A percentile compares a stretch with the other conserved stretches of the same genome.
phyloP scores from a whole-genome alignment of 2,888 invertebrate species.

The Unio pictorum region DNA sequence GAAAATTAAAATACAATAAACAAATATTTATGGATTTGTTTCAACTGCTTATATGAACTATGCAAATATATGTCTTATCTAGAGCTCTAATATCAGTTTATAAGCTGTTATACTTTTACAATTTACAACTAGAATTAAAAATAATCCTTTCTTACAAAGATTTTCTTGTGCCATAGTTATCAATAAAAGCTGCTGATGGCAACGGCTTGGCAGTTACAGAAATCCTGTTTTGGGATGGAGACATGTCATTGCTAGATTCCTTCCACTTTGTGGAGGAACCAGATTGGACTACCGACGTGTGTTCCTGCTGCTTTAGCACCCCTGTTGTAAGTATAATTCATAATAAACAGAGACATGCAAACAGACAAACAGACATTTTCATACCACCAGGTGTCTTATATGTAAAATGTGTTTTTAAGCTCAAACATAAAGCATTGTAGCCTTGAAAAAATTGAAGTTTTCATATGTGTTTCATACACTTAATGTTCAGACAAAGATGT shows the following conservation, averaged over 20 bases:
- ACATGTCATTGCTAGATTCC: neutral
- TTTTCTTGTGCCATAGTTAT: conserved; percentile 3
- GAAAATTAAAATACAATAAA: no score
- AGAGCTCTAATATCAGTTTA: no score
- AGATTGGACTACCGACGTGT: conserved; percentile 14
- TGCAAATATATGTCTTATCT: no score
- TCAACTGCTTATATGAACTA: no score
- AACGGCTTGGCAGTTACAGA: conserved; percentile 25
- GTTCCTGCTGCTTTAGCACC: conserved; percentile 17
- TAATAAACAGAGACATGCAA: no score
- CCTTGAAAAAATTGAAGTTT: neutral
- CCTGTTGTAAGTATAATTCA: conserved; percentile 7
- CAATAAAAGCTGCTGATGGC: conserved; percentile 16
- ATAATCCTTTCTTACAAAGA: no score
- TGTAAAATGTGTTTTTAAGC: neutral
- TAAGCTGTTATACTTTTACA: no score
- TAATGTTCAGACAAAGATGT: no score
- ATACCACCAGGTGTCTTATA: neutral
- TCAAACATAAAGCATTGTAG: neutral
- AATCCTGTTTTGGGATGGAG: conserved; percentile 27
- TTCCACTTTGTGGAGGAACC: neutral
- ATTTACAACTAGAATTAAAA: no score
- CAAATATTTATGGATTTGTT: no score
- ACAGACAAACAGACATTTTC: no score
- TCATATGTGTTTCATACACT: neutral